These are phyloP conservation scores for Halesus radiatus DNA, from an alignment of 1,140 invertebrate genomes.

Conservation along the genomic window DNA sequence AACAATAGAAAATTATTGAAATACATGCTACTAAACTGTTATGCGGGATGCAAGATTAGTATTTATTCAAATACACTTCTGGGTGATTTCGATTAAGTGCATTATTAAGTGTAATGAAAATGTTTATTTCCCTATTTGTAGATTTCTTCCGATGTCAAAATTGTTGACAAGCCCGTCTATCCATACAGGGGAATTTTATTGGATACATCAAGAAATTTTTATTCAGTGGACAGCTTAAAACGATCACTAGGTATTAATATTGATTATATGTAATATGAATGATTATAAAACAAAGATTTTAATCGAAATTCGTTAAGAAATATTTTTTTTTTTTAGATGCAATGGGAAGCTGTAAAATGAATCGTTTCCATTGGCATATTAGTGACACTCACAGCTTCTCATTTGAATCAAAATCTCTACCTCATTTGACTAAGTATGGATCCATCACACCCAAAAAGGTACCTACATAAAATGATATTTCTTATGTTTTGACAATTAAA, in stretches of 20 bases:
- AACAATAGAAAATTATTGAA: no score
- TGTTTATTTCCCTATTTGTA: slow-evolving; percentile 54
- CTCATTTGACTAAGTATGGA: slow-evolving; percentile 79
- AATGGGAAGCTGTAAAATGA: slow-evolving; percentile 86
- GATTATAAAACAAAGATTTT: no score
- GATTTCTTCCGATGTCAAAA: slow-evolving; percentile 73
- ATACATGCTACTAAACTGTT: no score
- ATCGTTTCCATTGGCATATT: slow-evolving; percentile 92
- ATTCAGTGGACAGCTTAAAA: slow-evolving; percentile 77
- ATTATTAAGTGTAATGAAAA: no score
- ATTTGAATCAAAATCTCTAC: slow-evolving; percentile 77
- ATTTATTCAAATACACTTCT: no score
- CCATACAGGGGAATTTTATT: slow-evolving; percentile 82
- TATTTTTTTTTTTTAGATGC: slow-evolving; percentile 69
- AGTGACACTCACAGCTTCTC: slow-evolving; percentile 91
- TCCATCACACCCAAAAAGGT: slow-evolving; percentile 79
- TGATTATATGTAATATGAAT: not conserved
- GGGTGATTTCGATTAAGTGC: no score
- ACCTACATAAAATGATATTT: not conserved
- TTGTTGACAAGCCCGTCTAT: slow-evolving; percentile 80
- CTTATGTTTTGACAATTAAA: no score
- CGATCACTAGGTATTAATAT: slow-evolving; percentile 73
- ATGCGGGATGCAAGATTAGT: no score
- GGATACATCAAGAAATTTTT: slow-evolving; percentile 84
- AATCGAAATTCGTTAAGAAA: no score